Evolutionary conservation across 2,113 vertebrate species (phyloP).

Genomic region (Ptychochromis oligacanthus): DNA sequence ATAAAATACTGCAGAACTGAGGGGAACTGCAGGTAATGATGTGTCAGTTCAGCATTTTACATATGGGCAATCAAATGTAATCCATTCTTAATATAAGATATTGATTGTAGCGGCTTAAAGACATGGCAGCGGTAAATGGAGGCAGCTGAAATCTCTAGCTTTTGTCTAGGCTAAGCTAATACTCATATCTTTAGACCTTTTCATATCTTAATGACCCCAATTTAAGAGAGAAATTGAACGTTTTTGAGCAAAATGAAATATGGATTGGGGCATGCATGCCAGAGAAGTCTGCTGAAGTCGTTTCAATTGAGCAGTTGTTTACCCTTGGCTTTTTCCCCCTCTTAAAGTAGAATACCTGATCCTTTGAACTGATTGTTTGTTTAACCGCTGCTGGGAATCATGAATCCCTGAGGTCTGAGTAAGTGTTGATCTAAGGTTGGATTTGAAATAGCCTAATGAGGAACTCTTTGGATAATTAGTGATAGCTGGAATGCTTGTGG

Average conservation of each 20-base stretch:
- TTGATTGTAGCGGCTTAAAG: conserved; percentile 2
- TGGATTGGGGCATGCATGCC: conserved; percentile 59
- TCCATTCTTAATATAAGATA: not conserved
- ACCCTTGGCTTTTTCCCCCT: conserved; percentile 71
- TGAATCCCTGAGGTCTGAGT: conserved; percentile 81
- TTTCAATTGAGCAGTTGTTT: conserved; percentile 82
- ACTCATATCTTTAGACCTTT: conserved; percentile 49
- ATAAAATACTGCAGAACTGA: not conserved
- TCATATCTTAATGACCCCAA: conserved; percentile 61
- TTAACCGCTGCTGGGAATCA: conserved; percentile 82
- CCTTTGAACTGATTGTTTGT: conserved; percentile 85
- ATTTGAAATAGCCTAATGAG: conserved; percentile 86
- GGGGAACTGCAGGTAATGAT: not conserved
- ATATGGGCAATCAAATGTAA: not conserved
- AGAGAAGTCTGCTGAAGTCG: conserved; percentile 62
- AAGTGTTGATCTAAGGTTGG: conserved; percentile 83
- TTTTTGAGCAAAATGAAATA: conserved; percentile 70
- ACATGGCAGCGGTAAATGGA: not conserved
- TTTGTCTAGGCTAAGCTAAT: conserved; percentile 8
- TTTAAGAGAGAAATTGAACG: conserved; percentile 59
- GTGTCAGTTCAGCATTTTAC: not conserved
- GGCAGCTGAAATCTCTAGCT: not conserved
- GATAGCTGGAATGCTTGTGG: conserved; percentile 79
- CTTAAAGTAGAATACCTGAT: conserved; percentile 81
- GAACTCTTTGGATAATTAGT: conserved; percentile 81